phyloP scores from a whole-genome alignment of 2,113 vertebrate genomes.

The Narcine bancroftii region DNA sequence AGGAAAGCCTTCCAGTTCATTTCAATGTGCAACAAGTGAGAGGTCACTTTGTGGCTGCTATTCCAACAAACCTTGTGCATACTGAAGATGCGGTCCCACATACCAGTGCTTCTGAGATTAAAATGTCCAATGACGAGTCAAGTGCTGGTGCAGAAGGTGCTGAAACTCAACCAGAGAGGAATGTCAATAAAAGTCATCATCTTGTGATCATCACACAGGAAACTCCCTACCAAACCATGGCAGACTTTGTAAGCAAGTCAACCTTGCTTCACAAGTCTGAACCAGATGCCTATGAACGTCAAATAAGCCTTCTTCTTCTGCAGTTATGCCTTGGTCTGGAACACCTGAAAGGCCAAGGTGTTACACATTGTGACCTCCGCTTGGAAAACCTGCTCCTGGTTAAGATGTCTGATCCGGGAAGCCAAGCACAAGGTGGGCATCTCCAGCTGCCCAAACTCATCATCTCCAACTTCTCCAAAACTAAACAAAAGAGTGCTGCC shows the following conservation, averaged over 20 bases:
- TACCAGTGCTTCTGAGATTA: rapidly evolving
- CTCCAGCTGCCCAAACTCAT: conserved; percentile 54
- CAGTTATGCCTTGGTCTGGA: conserved; percentile 62
- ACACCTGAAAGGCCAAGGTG: conserved; percentile 46
- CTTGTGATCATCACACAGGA: conserved; percentile 52
- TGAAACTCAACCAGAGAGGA: not conserved
- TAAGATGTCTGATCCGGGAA: conserved; percentile 37
- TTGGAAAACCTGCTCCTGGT: conserved; percentile 57
- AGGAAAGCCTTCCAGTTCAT: conserved; percentile 45
- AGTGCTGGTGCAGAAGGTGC: not conserved
- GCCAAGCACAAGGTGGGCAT: conserved; percentile 38
- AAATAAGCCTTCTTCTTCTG: conserved; percentile 59
- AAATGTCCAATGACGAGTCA: not conserved
- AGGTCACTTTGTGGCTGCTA: conserved; percentile 44
- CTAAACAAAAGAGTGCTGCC: conserved; percentile 33
- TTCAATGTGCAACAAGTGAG: conserved; percentile 58
- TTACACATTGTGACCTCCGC: conserved; percentile 46
- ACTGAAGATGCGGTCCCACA: not conserved
- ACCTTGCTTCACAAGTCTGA: conserved; percentile 41
- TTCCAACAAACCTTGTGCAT: not conserved
- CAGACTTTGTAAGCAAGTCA: conserved; percentile 53
- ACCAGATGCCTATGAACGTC: conserved; percentile 51
- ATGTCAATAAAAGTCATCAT: not conserved
- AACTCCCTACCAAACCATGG: conserved; percentile 58
- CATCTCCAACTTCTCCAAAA: conserved; percentile 48